Conservation (phyloP, 2,797 vertebrate genomes). For the Melanotaenia parkinsoni region DNA sequence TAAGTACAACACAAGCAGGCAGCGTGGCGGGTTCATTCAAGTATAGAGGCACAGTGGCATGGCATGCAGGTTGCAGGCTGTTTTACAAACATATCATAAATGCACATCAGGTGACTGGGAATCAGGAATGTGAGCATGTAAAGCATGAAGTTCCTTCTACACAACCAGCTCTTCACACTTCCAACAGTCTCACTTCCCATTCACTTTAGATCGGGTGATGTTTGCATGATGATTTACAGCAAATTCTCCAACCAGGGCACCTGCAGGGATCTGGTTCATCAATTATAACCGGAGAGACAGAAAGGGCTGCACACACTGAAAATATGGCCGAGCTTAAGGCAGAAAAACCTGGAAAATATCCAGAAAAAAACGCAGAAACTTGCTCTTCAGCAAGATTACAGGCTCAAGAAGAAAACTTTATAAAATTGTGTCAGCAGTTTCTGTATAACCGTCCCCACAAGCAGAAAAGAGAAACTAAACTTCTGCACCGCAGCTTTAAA, state of each 20-base stretch:
- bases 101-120: too few relatives aligned
- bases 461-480: too few relatives aligned
- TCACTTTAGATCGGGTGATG: too few relatives aligned
- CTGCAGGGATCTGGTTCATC: too few relatives aligned
- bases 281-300: background rate
- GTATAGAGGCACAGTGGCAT: constrained; percentile 11
- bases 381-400: background rate
- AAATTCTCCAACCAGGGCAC: too few relatives aligned
- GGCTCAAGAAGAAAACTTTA: too few relatives aligned
- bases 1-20: constrained; percentile 30
- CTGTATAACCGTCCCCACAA: background rate
- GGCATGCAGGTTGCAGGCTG: constrained; percentile 1
- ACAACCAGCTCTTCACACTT: too few relatives aligned
- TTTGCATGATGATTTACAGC: too few relatives aligned
- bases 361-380: background rate
- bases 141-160: too few relatives aligned
- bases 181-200: too few relatives aligned
- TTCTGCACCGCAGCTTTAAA: too few relatives aligned
- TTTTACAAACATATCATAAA: background rate
- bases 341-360: background rate
- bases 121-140: too few relatives aligned
- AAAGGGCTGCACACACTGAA: background rate
- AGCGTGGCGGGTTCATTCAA: background rate
- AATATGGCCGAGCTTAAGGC: background rate
- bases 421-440: background rate